These are phyloP conservation scores for Tenthredo amoena DNA, from an alignment of 2,888 invertebrate genomes.

Conservation along the genomic window DNA sequence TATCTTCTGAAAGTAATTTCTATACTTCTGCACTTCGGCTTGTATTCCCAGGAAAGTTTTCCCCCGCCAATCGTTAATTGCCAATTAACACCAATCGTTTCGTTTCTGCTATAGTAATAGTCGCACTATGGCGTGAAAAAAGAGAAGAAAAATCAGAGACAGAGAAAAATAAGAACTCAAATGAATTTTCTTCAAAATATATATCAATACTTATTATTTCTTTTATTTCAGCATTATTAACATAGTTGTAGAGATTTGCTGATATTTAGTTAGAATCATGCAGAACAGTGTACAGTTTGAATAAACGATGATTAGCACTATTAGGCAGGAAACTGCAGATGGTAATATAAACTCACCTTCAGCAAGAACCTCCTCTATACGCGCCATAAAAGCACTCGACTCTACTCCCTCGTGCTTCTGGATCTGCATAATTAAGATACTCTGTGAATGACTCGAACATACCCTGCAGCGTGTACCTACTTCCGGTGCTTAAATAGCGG, in stretches of 20 bases:
- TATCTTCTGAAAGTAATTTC: neutral
- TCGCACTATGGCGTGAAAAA: neutral
- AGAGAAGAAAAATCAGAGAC: neutral
- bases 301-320: slow-evolving; percentile 28
- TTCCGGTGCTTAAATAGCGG: neutral
- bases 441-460: slow-evolving; percentile 36
- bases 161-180: neutral
- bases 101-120: neutral
- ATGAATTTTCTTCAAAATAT: neutral
- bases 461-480: slow-evolving; percentile 16
- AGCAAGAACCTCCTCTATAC: neutral
- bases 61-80: slow-evolving; percentile 20
- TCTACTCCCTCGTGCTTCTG: neutral
- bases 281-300: neutral
- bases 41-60: slow-evolving; percentile 6
- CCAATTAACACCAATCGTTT: slow-evolving; percentile 37
- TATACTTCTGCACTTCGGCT: neutral
- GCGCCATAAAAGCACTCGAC: slow-evolving; percentile 37
- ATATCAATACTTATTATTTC: neutral
- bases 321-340: slow-evolving; percentile 3
- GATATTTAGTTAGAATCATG: neutral
- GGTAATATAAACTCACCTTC: slow-evolving; percentile 28
- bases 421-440: slow-evolving; percentile 49
- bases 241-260: neutral
- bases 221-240: neutral